Evolutionary conservation across 92 coral and sea anemone species (phyloP).

Genomic region (Micromussa lordhowensis): DNA sequence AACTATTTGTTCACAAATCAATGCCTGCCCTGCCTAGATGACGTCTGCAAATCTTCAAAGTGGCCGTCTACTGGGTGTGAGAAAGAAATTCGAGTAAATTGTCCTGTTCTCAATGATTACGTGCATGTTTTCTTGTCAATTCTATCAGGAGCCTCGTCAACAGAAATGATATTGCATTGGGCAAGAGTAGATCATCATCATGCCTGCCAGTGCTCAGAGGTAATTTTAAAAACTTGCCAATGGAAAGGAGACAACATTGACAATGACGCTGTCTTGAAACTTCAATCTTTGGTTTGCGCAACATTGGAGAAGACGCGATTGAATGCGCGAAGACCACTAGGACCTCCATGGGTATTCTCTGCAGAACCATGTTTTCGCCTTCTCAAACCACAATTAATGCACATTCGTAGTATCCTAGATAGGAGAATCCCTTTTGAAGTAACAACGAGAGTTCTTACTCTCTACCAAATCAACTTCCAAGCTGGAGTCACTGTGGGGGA

Average conservation of each 20-base stretch:
- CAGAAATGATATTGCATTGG: constrained; percentile 43
- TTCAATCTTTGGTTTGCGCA: constrained; percentile 1
- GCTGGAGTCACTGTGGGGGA: neutral
- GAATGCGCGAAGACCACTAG: neutral
- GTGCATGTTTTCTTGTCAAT: constrained; percentile 29
- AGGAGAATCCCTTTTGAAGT: neutral
- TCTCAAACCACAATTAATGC: constrained; percentile 1
- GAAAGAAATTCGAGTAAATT: neutral
- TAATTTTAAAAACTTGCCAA: constrained; percentile 45
- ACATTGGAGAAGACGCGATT: neutral
- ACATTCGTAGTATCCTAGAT: constrained; percentile 20
- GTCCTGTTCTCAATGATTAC: constrained; percentile 25
- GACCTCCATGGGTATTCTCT: neutral
- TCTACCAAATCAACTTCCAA: neutral
- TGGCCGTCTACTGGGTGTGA: neutral
- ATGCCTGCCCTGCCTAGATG: neutral
- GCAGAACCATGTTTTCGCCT: neutral
- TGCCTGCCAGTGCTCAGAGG: constrained; percentile 48
- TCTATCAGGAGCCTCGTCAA: constrained; percentile 21
- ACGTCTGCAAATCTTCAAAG: neutral
- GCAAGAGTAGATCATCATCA: constrained; percentile 21
- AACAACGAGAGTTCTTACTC: constrained; percentile 5
- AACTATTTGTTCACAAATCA: neutral
- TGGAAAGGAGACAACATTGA: constrained; percentile 1
- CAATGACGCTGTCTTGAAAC: neutral